Conservation (phyloP, 2,888 invertebrate species). For the Oxystoma pomonae region DNA sequence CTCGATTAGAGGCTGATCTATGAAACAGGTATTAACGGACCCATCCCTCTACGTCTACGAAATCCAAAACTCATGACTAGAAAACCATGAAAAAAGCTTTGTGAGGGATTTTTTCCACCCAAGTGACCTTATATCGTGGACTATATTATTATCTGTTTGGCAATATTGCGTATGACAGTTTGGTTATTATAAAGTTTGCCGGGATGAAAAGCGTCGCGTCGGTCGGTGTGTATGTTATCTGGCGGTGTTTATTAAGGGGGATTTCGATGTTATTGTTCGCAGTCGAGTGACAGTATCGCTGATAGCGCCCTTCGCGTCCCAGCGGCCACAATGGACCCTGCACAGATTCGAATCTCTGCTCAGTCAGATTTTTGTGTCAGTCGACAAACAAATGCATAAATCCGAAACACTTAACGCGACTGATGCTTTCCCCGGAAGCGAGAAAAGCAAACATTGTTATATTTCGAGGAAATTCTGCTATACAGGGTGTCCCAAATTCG, state of each 20-base stretch:
- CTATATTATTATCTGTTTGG: conserved; percentile 18
- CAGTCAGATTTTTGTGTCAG: neutral
- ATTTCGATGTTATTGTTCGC: conserved; percentile 12
- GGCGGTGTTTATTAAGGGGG: conserved; percentile 18
- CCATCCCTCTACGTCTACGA: no score
- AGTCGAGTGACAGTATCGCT: neutral
- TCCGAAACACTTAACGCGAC: no score
- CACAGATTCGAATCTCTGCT: neutral
- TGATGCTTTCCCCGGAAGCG: no score
- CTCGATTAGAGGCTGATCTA: no score
- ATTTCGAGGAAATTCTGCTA: no score
- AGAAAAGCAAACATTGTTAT: no score
- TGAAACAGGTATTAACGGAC: no score
- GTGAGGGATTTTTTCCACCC: neutral
- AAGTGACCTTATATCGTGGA: neutral
- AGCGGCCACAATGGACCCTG: neutral
- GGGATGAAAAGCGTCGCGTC: conserved; percentile 5
- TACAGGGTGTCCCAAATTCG: no score
- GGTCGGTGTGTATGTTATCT: conserved; percentile 9
- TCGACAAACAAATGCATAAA: neutral
- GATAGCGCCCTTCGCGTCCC: neutral
- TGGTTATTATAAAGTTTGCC: conserved; percentile 29
- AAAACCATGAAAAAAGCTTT: no score
- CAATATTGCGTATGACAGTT: conserved; percentile 40
- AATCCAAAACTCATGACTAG: no score